Conservation (phyloP, 2,888 invertebrate species). For the Meta bourneti region DNA sequence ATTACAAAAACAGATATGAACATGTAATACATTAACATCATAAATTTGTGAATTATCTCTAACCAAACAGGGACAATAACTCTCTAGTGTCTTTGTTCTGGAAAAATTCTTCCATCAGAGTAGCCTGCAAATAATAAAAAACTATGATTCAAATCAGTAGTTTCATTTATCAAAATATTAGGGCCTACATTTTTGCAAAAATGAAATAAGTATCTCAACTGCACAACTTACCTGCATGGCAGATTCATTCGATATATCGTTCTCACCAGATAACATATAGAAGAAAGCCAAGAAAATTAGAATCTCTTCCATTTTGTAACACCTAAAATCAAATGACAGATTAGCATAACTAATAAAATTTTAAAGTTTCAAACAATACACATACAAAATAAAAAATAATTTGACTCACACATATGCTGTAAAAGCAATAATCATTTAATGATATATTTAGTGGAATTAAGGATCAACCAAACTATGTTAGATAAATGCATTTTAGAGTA, state of each 20-base stretch:
- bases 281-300: constrained; percentile 63
- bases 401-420: no score
- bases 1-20: neutral
- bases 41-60: constrained; percentile 7
- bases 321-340: constrained; percentile 17
- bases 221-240: constrained; percentile 62
- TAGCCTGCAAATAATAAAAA: constrained; percentile 81
- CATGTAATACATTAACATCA: neutral
- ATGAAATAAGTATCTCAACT: neutral
- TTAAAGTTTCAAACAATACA: no score
- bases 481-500: no score
- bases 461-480: no score
- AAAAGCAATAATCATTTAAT: no score
- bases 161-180: neutral
- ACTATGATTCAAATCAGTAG: neutral
- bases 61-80: constrained; percentile 78
- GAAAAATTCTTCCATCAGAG: constrained; percentile 84
- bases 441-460: no score
- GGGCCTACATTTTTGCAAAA: neutral
- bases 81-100: constrained; percentile 82
- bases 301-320: constrained; percentile 71
- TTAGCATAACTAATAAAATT: neutral
- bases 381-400: no score
- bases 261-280: constrained; percentile 61
- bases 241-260: constrained; percentile 50